These are phyloP conservation scores for Diachasma alloeum DNA, from an alignment of 1,140 invertebrate genomes.

Conservation along the genomic window DNA sequence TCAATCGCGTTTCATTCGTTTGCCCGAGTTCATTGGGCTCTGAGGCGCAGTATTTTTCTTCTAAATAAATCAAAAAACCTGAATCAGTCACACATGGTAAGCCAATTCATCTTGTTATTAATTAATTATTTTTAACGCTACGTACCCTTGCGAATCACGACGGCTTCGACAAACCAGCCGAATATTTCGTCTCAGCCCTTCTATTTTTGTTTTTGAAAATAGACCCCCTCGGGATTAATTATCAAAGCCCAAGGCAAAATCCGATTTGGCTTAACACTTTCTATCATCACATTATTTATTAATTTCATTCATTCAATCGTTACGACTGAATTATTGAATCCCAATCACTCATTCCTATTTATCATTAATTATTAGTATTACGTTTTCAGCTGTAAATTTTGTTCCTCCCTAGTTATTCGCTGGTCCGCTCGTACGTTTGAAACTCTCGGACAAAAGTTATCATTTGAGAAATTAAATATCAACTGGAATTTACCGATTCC, in stretches of 20 bases:
- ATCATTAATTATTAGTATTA: neutral
- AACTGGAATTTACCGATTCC: neutral
- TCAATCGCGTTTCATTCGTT: neutral
- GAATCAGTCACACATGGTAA: neutral
- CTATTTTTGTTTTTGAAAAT: constrained; percentile 14
- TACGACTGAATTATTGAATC: neutral
- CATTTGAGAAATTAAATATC: neutral
- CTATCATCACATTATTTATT: constrained; percentile 29
- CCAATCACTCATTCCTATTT: no score
- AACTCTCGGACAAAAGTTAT: neutral
- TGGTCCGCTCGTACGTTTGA: neutral
- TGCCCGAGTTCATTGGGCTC: neutral
- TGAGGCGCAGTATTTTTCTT: neutral
- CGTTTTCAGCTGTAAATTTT: neutral
- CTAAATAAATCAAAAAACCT: neutral
- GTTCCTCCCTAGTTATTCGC: neutral
- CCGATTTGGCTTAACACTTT: constrained; percentile 22
- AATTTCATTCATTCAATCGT: neutral
- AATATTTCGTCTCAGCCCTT: neutral
- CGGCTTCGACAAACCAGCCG: neutral
- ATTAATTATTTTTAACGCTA: neutral
- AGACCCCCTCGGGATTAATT: constrained; percentile 7
- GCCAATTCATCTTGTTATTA: neutral
- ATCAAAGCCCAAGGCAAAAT: constrained; percentile 19
- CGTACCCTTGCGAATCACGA: constrained; percentile 22